Percentiles rank a stretch among this genome's conserved stretches.
phyloP scores from a whole-genome alignment of 1,140 invertebrate species.

The Musca domestica region DNA sequence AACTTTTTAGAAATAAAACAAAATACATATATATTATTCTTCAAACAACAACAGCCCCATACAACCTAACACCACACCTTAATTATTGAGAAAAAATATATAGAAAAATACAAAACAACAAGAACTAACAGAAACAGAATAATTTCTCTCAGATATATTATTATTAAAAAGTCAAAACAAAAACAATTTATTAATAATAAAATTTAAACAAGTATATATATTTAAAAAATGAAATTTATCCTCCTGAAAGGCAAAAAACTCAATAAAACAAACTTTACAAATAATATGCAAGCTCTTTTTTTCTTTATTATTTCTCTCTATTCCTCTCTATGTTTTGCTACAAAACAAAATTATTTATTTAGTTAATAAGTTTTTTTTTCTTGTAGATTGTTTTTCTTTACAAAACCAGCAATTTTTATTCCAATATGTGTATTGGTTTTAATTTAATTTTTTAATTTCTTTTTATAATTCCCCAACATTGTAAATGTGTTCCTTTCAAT shows the following conservation, averaged over 20 bases:
- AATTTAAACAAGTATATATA: constrained; percentile 10
- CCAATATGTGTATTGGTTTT: too few species aligned
- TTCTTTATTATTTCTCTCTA: background rate
- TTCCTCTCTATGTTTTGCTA: background rate
- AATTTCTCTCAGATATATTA: background rate
- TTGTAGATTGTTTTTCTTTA: too few species aligned
- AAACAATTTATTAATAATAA: background rate
- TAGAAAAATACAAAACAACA: background rate
- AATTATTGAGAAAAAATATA: background rate
- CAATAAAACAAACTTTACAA: constrained; percentile 15
- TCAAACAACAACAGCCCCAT: background rate
- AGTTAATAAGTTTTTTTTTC: background rate
- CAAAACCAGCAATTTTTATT: too few species aligned
- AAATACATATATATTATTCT: background rate
- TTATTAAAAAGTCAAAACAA: background rate
- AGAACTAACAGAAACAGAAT: background rate
- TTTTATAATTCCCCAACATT: too few species aligned
- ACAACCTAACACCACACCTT: background rate
- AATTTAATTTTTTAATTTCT: too few species aligned
- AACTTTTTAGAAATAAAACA: too few species aligned
- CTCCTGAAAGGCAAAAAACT: constrained; percentile 15
- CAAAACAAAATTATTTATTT: background rate
- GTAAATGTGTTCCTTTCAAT: too few species aligned
- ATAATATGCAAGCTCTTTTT: background rate
- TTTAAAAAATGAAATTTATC: constrained; percentile 17